Evolutionary conservation across 2,113 vertebrate genomes (phyloP).

Genomic region (Phrynosoma blainvillii): DNA sequence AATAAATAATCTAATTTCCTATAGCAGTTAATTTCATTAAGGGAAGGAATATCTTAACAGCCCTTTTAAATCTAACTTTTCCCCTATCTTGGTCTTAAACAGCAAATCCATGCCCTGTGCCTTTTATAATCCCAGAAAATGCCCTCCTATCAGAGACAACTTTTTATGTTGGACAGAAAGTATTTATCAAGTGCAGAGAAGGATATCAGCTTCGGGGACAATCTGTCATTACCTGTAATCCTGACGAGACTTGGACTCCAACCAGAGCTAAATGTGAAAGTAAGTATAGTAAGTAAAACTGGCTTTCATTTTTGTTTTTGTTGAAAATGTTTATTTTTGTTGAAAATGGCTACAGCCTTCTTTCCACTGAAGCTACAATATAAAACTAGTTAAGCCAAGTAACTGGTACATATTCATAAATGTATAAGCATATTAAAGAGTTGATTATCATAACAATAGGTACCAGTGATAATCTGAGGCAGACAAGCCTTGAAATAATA

Average conservation of each 20-base stretch:
- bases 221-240: slow-evolving; percentile 84
- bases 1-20: not conserved
- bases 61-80: slow-evolving; percentile 36
- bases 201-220: slow-evolving; percentile 85
- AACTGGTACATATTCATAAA: not conserved
- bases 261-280: slow-evolving; percentile 87
- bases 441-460: not conserved
- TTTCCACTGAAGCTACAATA: not conserved
- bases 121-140: slow-evolving; percentile 86
- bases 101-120: slow-evolving; percentile 91
- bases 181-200: slow-evolving; percentile 87
- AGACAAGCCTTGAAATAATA: not conserved
- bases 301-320: not conserved
- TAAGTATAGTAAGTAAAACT: slow-evolving; percentile 70
- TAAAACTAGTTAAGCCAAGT: not conserved
- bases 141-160: slow-evolving; percentile 76
- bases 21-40: not conserved
- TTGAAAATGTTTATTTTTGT: not conserved
- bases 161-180: slow-evolving; percentile 87
- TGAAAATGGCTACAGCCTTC: not conserved
- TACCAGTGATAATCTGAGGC: not conserved
- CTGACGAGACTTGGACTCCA: slow-evolving; percentile 91
- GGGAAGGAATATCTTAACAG: not conserved
- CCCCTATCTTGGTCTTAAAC: slow-evolving; percentile 19
- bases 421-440: not conserved